Evolutionary conservation across 2,113 vertebrate genomes (phyloP).

Genomic region (Proteles cristata): DNA sequence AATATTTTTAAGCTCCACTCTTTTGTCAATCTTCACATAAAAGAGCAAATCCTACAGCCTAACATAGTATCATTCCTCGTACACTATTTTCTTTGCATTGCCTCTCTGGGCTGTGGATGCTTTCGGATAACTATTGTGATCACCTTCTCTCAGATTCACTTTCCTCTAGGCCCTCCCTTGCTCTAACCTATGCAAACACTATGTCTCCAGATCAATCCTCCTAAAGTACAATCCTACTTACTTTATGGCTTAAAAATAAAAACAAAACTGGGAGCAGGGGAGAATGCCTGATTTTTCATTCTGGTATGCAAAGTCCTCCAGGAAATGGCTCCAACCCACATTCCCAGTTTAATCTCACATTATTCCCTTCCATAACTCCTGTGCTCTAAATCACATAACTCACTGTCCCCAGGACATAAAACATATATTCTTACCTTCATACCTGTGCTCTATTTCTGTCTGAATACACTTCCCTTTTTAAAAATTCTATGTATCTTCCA

Average conservation of each 20-base stretch:
- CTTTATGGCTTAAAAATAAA: conserved; percentile 15
- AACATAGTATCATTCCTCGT: not conserved
- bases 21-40: not conserved
- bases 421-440: not conserved
- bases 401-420: not conserved
- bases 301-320: not conserved
- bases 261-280: not conserved
- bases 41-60: not conserved
- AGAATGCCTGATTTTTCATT: not conserved
- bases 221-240: not conserved
- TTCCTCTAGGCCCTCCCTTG: not conserved
- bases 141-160: not conserved
- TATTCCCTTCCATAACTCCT: not conserved
- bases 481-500: not conserved
- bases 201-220: not conserved
- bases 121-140: not conserved
- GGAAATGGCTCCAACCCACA: not conserved
- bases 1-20: not conserved
- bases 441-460: not conserved
- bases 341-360: not conserved
- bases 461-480: not conserved
- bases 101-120: not conserved
- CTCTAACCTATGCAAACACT: not conserved
- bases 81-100: not conserved
- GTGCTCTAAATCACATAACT: not conserved